Percentiles rank a stretch among this genome's conserved stretches.
Conservation (phyloP, 2,888 invertebrate species). For the Stenichneumon culpator region DNA sequence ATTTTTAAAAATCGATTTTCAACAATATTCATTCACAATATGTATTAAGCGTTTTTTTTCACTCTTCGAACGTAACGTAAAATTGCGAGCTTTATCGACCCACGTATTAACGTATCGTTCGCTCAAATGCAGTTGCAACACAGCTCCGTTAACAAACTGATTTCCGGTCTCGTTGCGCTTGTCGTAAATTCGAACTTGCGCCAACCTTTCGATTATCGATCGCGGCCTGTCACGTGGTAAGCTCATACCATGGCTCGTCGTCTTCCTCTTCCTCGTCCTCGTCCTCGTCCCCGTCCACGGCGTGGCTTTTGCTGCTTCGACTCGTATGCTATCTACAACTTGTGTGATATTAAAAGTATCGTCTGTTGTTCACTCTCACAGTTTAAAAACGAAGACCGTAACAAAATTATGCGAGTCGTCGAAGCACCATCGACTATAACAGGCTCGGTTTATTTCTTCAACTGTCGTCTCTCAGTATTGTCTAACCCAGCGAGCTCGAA, state of each 20-base stretch:
- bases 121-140: not conserved
- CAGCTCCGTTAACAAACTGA: not conserved
- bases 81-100: not conserved
- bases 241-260: slow-evolving; percentile 16
- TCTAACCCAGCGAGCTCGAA: not conserved
- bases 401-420: not conserved
- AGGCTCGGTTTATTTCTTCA: slow-evolving; percentile 9
- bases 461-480: slow-evolving; percentile 3
- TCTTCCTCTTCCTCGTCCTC: not conserved
- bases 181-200: slow-evolving; percentile 20
- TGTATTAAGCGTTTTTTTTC: not conserved
- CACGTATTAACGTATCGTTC: not conserved
- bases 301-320: not conserved
- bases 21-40: not conserved
- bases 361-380: not conserved
- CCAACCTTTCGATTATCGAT: slow-evolving; percentile 37
- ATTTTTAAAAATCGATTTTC: not conserved
- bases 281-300: not conserved
- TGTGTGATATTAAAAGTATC: slow-evolving; percentile 19
- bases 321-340: slow-evolving; percentile 28
- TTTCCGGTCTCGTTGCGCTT: slow-evolving; percentile 5
- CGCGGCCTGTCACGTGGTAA: not conserved
- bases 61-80: not conserved
- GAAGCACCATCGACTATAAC: not conserved
- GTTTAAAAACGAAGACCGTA: not conserved